phyloP scores from a whole-genome alignment of 2,888 invertebrate genomes.

The Pseudococcus longispinus region DNA sequence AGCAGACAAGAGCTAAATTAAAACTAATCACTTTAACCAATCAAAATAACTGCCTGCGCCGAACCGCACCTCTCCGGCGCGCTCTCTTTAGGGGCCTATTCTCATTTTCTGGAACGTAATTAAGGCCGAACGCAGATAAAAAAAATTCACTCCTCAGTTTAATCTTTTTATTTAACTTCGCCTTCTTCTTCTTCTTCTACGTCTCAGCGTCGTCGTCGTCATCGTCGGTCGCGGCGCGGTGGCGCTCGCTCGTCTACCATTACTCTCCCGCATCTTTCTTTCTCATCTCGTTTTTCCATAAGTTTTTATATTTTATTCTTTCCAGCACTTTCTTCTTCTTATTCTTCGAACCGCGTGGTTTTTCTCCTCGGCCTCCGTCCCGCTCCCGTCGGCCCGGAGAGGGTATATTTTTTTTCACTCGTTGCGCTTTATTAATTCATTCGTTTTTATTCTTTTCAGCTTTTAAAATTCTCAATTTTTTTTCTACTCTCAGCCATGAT shows the following conservation, averaged over 20 bases:
- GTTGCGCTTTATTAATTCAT: slow-evolving; percentile 37
- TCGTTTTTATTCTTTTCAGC: slow-evolving; percentile 41
- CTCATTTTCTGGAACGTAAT: slow-evolving; percentile 54
- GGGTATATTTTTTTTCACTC: slow-evolving; percentile 10
- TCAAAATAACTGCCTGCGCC: slow-evolving; percentile 54
- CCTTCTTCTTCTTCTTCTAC: slow-evolving; percentile 35
- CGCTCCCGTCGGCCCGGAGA: not conserved
- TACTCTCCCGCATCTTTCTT: not conserved
- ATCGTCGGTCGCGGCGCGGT: not conserved
- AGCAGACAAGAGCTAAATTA: slow-evolving; percentile 54
- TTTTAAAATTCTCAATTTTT: slow-evolving; percentile 44
- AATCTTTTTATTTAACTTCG: slow-evolving; percentile 51
- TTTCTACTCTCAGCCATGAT: slow-evolving; percentile 12
- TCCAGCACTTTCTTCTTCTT: not conserved
- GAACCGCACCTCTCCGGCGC: not conserved
- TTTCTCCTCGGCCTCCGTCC: not conserved
- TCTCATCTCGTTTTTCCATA: not conserved
- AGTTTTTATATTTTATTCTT: slow-evolving; percentile 27
- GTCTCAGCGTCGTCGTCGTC: not conserved
- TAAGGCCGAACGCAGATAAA: slow-evolving; percentile 53
- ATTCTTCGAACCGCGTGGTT: not conserved
- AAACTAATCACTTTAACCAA: slow-evolving; percentile 57
- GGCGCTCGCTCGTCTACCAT: not conserved
- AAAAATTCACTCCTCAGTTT: slow-evolving; percentile 52
- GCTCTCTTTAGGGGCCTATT: slow-evolving; percentile 48